Percentiles rank a stretch among this genome's conserved stretches.
Conservation (phyloP, 2,888 invertebrate genomes). For the Synanthedon andrenaeformis region DNA sequence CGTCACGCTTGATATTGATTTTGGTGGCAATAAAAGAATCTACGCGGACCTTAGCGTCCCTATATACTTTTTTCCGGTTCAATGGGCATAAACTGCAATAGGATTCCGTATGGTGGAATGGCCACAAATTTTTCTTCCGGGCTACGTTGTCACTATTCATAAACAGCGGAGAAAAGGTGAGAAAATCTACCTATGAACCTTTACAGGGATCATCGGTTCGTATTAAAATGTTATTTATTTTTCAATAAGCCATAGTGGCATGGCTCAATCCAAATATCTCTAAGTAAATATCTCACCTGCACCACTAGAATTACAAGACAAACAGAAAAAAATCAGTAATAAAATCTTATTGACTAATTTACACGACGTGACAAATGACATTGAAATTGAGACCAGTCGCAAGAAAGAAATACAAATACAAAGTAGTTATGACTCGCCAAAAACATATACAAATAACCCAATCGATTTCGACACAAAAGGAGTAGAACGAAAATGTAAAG, state of each 20-base stretch:
- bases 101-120: conserved; percentile 56
- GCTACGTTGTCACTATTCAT: conserved; percentile 24
- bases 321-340: too few species aligned
- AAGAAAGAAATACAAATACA: too few species aligned
- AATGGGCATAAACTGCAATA: conserved; percentile 68
- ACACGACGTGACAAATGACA: too few species aligned
- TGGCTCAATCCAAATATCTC: conserved; percentile 13
- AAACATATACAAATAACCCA: too few species aligned
- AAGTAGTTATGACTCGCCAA: too few species aligned
- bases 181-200: conserved; percentile 48
- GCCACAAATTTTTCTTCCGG: conserved; percentile 42
- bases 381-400: too few species aligned
- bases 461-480: too few species aligned
- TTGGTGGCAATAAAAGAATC: conserved; percentile 62
- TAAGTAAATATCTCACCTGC: too few species aligned
- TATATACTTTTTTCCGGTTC: conserved; percentile 60
- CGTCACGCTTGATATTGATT: conserved; percentile 60
- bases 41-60: conserved; percentile 54
- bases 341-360: too few species aligned
- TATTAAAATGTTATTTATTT: conserved; percentile 46
- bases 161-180: conserved; percentile 38
- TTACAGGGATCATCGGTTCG: conserved; percentile 35
- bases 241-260: conserved; percentile 29
- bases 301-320: too few species aligned
- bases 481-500: too few species aligned